Percentiles rank a stretch among this genome's conserved stretches.
Conservation (phyloP, 2,888 invertebrate species). For the Syrphus vitripennis region DNA sequence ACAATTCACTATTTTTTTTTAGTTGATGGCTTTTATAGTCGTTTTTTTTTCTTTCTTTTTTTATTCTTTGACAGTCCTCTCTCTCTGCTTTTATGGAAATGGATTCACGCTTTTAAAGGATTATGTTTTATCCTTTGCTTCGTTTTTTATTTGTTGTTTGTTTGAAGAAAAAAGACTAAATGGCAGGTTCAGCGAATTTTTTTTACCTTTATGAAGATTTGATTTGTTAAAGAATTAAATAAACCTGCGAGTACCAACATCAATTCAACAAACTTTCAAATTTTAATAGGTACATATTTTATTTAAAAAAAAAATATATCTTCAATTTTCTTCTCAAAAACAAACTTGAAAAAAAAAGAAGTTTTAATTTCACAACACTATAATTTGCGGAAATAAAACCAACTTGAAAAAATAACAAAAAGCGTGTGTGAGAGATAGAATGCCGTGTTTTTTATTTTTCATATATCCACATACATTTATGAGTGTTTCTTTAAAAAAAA, state of each 20-base stretch:
- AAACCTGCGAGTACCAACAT: no score
- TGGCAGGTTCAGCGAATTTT: not conserved
- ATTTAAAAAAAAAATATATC: not conserved
- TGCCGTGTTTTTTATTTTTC: not conserved
- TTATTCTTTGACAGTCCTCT: not conserved
- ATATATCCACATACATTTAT: no score
- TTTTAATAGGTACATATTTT: not conserved
- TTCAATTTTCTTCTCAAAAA: not conserved
- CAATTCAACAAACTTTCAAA: not conserved
- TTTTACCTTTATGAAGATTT: not conserved
- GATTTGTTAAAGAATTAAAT: not conserved
- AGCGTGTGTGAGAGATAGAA: not conserved
- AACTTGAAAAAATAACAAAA: not conserved
- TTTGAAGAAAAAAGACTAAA: not conserved
- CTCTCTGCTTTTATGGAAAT: constrained; percentile 31
- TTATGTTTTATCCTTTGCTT: constrained; percentile 12
- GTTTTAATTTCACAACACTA: not conserved
- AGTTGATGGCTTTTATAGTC: constrained; percentile 49
- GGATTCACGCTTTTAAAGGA: constrained; percentile 29
- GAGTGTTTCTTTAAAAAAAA: not conserved
- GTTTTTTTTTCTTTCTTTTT: constrained; percentile 1
- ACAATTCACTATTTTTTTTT: constrained; percentile 28
- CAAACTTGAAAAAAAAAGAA: not conserved
- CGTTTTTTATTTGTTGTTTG: not conserved
- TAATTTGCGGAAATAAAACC: constrained; percentile 4